Evolutionary conservation across 2,888 invertebrate species (phyloP).

Genomic region (Lasioglossum vierecki): DNA sequence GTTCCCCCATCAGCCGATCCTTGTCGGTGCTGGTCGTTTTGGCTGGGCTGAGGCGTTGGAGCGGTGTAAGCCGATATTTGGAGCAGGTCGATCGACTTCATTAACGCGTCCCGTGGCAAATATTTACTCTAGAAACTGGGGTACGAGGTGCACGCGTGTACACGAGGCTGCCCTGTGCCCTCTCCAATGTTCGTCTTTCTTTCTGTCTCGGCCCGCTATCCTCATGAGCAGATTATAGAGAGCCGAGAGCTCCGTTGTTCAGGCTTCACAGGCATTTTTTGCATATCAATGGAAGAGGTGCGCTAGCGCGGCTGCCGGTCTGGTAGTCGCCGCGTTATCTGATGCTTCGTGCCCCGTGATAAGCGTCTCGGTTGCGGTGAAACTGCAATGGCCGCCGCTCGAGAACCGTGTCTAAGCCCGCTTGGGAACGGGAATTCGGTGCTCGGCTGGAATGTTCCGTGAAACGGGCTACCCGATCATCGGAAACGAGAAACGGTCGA

Average conservation of each 20-base stretch:
- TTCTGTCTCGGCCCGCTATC: not conserved
- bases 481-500: not conserved
- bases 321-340: conserved; percentile 44
- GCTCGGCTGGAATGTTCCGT: conserved; percentile 25
- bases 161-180: not conserved
- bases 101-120: conserved; percentile 80
- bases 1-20: not conserved
- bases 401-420: conserved; percentile 7
- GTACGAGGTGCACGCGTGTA: conserved; percentile 66
- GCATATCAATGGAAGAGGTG: conserved; percentile 50
- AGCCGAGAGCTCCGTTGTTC: conserved; percentile 9
- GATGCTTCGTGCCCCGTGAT: conserved; percentile 53
- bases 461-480: conserved; percentile 12
- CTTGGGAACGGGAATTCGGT: conserved; percentile 39
- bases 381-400: conserved; percentile 19
- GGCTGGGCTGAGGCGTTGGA: conserved; percentile 17
- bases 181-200: not conserved
- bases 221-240: conserved; percentile 5
- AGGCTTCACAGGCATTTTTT: conserved; percentile 34
- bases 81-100: conserved; percentile 79
- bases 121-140: conserved; percentile 81
- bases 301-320: conserved; percentile 23
- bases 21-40: conserved; percentile 9
- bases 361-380: conserved; percentile 39
- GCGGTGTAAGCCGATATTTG: conserved; percentile 69